phyloP scores from a whole-genome alignment of 1,140 invertebrate species.

The Melipona quadrifasciata region DNA sequence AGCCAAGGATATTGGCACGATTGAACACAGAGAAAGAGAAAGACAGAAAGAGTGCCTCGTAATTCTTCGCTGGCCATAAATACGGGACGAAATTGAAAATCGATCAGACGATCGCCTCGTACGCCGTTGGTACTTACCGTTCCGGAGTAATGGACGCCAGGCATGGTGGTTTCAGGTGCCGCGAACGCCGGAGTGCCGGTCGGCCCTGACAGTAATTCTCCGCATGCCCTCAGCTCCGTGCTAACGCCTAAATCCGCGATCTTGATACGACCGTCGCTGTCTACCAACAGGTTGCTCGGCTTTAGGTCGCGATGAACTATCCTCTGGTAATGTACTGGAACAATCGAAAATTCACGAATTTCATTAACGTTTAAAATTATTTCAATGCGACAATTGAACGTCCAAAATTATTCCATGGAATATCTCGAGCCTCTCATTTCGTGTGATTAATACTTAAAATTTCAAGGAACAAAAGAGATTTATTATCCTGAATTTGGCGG shows the following conservation, averaged over 20 bases:
- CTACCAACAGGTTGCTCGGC: conserved; percentile 97
- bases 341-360: not conserved
- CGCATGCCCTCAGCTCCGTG: conserved; percentile 95
- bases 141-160: conserved; percentile 78
- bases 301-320: conserved; percentile 99
- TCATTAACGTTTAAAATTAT: not conserved
- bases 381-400: no score
- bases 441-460: no score
- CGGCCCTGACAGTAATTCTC: conserved; percentile 93
- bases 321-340: conserved; percentile 97
- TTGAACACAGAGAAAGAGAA: not conserved
- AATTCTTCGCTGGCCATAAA: conserved; percentile 11
- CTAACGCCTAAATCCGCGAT: conserved; percentile 98
- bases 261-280: conserved; percentile 92
- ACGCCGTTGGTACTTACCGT: conserved; percentile 68
- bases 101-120: not conserved
- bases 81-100: conserved; percentile 21
- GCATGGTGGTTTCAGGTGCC: conserved; percentile 93
- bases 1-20: not conserved
- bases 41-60: not conserved
- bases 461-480: no score
- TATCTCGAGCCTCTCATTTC: no score
- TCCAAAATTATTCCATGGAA: no score
- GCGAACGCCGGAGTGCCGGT: conserved; percentile 98
- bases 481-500: no score